These are phyloP conservation scores for Haliaeetus leucogaster DNA, from an alignment of 2,113 vertebrate species.

Conservation along the genomic window DNA sequence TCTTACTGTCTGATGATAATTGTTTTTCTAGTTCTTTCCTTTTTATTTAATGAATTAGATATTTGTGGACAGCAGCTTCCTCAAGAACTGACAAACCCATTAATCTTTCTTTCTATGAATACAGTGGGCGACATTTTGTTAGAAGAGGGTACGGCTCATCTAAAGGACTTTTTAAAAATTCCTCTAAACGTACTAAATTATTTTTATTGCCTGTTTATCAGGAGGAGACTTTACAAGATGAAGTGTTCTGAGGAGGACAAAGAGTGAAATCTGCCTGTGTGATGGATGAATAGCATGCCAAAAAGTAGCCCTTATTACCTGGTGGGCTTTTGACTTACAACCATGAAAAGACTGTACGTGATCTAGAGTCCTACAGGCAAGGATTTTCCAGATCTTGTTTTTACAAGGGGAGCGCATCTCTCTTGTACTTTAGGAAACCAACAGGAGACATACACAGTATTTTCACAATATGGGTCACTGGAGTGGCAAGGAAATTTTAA, in stretches of 20 bases:
- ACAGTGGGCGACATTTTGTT: not conserved
- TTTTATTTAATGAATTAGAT: not conserved
- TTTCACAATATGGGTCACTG: not conserved
- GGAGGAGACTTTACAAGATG: not conserved
- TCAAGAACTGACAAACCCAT: not conserved
- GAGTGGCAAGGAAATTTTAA: not conserved
- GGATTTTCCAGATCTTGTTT: not conserved
- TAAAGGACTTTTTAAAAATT: not conserved
- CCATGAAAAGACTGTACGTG: not conserved
- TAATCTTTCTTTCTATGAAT: not conserved
- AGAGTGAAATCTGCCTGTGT: not conserved
- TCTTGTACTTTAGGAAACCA: not conserved
- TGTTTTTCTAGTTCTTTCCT: not conserved
- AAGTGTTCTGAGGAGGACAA: not conserved
- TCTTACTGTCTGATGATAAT: not conserved
- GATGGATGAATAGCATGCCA: not conserved
- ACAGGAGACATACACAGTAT: not conserved
- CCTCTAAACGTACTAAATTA: not conserved
- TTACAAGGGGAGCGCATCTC: not conserved
- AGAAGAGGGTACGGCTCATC: not conserved
- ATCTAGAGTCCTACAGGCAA: not conserved
- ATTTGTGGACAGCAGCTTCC: not conserved
- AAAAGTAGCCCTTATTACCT: not conserved
- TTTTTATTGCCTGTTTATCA: not conserved
- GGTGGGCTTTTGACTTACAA: not conserved